phyloP scores from a whole-genome alignment of 2,113 vertebrate genomes.

The Ia io region DNA sequence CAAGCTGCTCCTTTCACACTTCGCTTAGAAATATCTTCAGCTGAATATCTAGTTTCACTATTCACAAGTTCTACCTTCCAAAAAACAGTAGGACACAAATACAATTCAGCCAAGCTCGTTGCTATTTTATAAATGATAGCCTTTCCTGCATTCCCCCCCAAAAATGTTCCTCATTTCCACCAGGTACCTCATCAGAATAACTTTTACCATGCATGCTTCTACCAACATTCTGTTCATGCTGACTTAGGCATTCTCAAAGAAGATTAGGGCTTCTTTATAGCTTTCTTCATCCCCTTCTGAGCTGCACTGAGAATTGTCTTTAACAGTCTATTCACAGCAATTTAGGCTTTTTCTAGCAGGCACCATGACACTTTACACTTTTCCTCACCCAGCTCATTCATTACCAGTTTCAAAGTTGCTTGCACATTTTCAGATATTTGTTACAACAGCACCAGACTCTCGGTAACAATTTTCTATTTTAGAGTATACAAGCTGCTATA shows the following conservation, averaged over 20 bases:
- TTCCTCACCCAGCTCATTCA: too few relatives aligned
- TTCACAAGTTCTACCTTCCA: neutral
- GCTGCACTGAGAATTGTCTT: neutral
- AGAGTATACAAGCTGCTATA: neutral
- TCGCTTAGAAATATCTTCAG: neutral
- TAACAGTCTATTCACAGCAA: neutral
- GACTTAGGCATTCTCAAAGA: neutral
- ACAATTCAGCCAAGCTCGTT: neutral
- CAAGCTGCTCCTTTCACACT: neutral
- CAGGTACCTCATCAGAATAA: neutral
- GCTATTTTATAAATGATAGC: neutral
- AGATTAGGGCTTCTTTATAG: neutral
- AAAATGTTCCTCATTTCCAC: neutral
- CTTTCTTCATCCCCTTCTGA: neutral
- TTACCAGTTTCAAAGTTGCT: neutral
- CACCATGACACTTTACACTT: too few relatives aligned
- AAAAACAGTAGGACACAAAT: neutral
- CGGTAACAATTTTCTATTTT: neutral
- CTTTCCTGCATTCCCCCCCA: neutral
- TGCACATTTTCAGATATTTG: neutral
- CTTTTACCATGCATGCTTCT: neutral
- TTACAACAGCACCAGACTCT: neutral
- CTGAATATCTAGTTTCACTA: neutral
- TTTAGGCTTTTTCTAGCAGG: neutral
- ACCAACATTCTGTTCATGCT: neutral